A percentile compares a stretch with the other conserved stretches of the same genome.
These are phyloP conservation scores for Palloptera scutellata DNA, from an alignment of 2,888 invertebrate genomes.

Conservation along the genomic window DNA sequence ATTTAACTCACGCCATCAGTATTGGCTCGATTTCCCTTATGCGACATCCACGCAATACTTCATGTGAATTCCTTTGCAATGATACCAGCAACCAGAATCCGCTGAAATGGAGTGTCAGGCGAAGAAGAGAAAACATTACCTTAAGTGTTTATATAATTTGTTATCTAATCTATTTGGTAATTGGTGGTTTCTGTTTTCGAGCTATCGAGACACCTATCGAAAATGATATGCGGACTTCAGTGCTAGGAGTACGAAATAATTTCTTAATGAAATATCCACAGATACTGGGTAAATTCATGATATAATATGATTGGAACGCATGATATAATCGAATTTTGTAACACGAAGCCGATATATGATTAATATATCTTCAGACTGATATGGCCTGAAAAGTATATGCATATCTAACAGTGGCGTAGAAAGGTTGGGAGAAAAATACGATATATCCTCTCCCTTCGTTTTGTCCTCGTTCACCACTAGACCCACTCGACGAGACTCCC, in stretches of 20 bases:
- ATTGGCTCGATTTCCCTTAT: constrained; percentile 35
- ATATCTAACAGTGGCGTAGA: too few relatives aligned
- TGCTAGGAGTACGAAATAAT: constrained; percentile 67
- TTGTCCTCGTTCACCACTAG: too few relatives aligned
- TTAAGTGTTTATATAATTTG: constrained; percentile 69
- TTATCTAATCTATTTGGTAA: constrained; percentile 70
- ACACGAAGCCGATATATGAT: too few relatives aligned
- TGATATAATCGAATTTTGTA: too few relatives aligned
- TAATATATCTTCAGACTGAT: too few relatives aligned
- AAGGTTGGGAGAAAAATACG: too few relatives aligned
- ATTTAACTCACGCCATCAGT: constrained; percentile 36
- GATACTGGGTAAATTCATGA: constrained; percentile 70
- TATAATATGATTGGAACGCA: too few relatives aligned
- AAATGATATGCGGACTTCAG: constrained; percentile 66
- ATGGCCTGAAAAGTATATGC: too few relatives aligned
- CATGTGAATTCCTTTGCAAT: constrained; percentile 12
- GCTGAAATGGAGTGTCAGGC: constrained; percentile 8
- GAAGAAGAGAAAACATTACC: constrained; percentile 43
- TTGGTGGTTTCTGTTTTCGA: constrained; percentile 75
- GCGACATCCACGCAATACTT: constrained; percentile 17
- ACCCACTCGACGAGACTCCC: too few relatives aligned
- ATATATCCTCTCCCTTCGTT: too few relatives aligned
- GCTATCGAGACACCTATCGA: constrained; percentile 73
- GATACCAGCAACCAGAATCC: background rate
- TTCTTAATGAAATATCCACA: constrained; percentile 70